Evolutionary conservation across 1,140 invertebrate species (phyloP).

Genomic region (Papilio helenus): DNA sequence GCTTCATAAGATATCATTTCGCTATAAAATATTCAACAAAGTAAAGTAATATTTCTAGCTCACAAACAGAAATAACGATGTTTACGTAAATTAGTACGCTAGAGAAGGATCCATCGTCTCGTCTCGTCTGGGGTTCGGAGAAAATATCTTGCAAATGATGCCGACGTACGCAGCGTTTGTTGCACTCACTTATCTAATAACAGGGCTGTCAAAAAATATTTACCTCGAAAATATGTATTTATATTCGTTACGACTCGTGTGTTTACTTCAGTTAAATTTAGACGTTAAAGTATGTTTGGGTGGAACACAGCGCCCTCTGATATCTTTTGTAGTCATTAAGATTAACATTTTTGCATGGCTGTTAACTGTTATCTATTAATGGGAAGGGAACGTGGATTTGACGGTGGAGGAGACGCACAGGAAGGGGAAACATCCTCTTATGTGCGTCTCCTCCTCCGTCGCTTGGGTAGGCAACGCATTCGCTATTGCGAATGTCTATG

Average conservation of each 20-base stretch:
- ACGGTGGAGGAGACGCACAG: no score
- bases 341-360: no score
- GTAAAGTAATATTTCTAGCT: neutral
- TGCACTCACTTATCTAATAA: conserved; percentile 20
- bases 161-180: conserved; percentile 1
- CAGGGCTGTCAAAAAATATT: neutral
- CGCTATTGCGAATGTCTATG: no score
- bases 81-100: conserved; percentile 8
- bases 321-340: no score
- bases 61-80: conserved; percentile 9
- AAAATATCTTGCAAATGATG: conserved; percentile 19
- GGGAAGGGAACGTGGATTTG: no score
- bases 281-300: neutral
- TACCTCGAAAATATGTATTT: neutral
- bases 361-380: no score
- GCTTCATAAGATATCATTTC: neutral
- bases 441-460: no score
- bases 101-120: neutral
- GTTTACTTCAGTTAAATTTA: no score
- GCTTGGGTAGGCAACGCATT: no score
- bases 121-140: neutral
- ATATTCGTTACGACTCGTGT: neutral
- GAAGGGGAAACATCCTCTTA: no score
- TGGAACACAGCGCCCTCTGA: no score
- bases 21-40: conserved; percentile 3